Conservation (phyloP, 2,888 invertebrate genomes). For the Ischnura elegans region DNA sequence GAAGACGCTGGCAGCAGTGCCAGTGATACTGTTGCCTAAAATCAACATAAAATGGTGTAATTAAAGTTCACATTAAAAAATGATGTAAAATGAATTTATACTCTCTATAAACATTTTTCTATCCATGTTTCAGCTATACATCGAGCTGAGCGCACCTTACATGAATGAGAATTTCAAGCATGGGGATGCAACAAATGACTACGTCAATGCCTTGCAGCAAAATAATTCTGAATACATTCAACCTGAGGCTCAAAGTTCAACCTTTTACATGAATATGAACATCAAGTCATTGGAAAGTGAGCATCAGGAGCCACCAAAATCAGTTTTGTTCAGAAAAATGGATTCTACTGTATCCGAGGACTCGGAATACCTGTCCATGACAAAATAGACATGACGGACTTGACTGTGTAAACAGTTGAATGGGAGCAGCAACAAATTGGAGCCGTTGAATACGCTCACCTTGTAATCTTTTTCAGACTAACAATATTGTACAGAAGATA, state of each 20-base stretch:
- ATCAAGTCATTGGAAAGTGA: background rate
- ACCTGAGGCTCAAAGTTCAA: background rate
- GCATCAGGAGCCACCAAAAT: background rate
- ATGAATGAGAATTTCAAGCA: slow-evolving; percentile 19
- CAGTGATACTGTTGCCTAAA: too few species aligned
- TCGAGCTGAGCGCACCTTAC: slow-evolving; percentile 49
- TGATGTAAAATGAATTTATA: background rate
- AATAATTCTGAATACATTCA: slow-evolving; percentile 22
- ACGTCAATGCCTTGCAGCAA: slow-evolving; percentile 18
- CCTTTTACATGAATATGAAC: background rate
- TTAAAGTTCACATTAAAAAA: background rate
- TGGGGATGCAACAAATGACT: slow-evolving; percentile 11
- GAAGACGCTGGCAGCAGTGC: too few species aligned
- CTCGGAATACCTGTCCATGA: slow-evolving; percentile 7
- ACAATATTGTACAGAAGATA: too few species aligned
- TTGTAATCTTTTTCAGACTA: too few species aligned
- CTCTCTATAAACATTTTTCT: background rate
- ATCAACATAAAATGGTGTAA: too few species aligned
- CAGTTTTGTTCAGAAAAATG: background rate
- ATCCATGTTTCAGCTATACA: background rate
- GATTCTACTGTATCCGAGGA: slow-evolving; percentile 8
- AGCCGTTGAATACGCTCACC: too few species aligned
- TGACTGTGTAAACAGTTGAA: background rate
- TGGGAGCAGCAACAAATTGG: background rate
- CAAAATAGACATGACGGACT: slow-evolving; percentile 2